A percentile compares a stretch with the other conserved stretches of the same genome.
Evolutionary conservation across 2,113 vertebrate species (phyloP).

Genomic region (Pterocles gutturalis): DNA sequence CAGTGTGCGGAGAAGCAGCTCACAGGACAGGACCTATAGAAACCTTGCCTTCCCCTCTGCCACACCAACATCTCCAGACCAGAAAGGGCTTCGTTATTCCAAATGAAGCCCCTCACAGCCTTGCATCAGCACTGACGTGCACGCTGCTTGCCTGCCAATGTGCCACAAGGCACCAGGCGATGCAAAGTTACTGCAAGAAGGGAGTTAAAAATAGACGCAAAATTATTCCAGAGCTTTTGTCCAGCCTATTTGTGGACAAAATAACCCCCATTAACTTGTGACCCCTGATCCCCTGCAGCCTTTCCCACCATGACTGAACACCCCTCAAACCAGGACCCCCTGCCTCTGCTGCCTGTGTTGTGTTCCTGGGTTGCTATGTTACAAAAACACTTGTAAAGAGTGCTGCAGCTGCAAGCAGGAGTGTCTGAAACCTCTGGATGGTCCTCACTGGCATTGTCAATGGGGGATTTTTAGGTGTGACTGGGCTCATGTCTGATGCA

Average conservation of each 20-base stretch:
- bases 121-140: accelerated
- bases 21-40: accelerated
- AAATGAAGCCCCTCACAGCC: neutral
- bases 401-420: neutral
- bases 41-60: neutral
- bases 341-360: neutral
- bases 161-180: neutral
- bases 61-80: neutral
- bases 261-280: neutral
- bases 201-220: neutral
- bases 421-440: accelerated
- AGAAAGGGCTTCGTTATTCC: neutral
- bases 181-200: neutral
- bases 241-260: neutral
- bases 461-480: neutral
- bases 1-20: neutral
- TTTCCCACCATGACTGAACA: accelerated
- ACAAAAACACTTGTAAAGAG: neutral
- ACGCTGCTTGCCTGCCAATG: accelerated
- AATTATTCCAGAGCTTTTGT: neutral
- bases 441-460: neutral
- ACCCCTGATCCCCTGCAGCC: neutral
- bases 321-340: neutral
- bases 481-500: neutral
- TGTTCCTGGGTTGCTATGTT: accelerated